phyloP scores from a whole-genome alignment of 2,113 vertebrate species.

The Callopanchax toddi region DNA sequence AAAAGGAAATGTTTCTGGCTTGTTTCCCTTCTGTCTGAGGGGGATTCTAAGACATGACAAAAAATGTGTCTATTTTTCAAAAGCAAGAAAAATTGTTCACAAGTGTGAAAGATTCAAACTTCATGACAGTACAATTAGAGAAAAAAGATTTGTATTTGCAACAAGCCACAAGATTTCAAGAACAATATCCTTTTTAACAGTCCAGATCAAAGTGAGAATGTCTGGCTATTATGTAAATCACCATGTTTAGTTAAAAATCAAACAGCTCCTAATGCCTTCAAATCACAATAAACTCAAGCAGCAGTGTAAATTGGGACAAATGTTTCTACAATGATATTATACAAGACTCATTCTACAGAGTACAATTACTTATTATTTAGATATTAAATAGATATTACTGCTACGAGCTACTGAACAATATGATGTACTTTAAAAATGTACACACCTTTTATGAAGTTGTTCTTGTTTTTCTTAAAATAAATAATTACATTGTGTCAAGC shows the following conservation, averaged over 20 bases:
- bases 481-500: too few species aligned
- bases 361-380: too few species aligned
- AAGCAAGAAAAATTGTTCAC: neutral
- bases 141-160: too few species aligned
- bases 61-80: too few species aligned
- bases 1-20: too few species aligned
- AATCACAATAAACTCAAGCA: neutral
- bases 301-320: neutral
- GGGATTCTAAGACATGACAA: too few species aligned
- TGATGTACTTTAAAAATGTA: neutral
- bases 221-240: neutral
- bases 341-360: neutral
- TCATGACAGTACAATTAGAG: neutral
- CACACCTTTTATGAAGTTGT: neutral
- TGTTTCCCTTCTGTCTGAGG: too few species aligned
- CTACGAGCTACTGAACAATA: neutral
- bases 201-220: too few species aligned
- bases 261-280: neutral
- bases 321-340: neutral
- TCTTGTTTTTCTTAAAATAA: too few species aligned
- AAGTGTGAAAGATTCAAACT: neutral
- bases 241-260: neutral
- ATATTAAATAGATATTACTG: too few species aligned
- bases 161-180: too few species aligned
- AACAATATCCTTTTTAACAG: neutral